Percentiles rank a stretch among this genome's conserved stretches.
Conservation (phyloP, 1,140 invertebrate genomes). For the Aphidius ervi region DNA sequence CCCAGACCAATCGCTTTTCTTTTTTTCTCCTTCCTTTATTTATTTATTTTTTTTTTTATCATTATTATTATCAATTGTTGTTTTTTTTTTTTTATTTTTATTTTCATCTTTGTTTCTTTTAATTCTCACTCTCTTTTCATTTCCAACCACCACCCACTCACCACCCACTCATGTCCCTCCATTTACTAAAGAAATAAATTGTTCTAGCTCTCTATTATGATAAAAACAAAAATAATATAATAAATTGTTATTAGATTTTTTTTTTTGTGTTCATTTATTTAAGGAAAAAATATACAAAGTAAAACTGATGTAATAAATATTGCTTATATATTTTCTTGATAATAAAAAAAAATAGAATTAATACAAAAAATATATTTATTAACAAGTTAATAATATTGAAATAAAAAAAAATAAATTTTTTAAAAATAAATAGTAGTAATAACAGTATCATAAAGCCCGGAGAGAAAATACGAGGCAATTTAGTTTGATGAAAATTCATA, state of each 20-base stretch:
- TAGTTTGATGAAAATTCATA: background rate
- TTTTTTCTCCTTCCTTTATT: conserved; percentile 12
- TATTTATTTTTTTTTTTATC: too few relatives aligned
- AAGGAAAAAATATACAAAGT: too few relatives aligned
- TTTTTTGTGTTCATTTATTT: conserved; percentile 10
- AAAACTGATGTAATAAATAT: conserved; percentile 17
- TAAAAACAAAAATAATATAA: conserved; percentile 23
- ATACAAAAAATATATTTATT: too few relatives aligned
- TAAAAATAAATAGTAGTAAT: background rate
- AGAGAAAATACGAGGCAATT: background rate
- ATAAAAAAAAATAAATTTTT: too few relatives aligned
- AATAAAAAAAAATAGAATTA: too few relatives aligned
- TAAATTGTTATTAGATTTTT: conserved; percentile 25
- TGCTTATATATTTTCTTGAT: too few relatives aligned
- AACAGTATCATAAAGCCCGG: background rate
- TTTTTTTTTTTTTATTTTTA: background rate
- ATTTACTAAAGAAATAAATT: conserved; percentile 25
- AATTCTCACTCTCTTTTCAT: conserved; percentile 2
- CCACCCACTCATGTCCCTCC: conserved; percentile 3
- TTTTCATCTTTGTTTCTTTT: conserved; percentile 14
- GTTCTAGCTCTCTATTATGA: conserved; percentile 24
- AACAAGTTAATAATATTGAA: too few relatives aligned
- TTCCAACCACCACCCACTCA: background rate
- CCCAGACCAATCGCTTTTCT: conserved; percentile 25
- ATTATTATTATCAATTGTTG: too few relatives aligned